phyloP scores from a whole-genome alignment of 92 coral and sea anemone genomes.

The Siderastrea radians region DNA sequence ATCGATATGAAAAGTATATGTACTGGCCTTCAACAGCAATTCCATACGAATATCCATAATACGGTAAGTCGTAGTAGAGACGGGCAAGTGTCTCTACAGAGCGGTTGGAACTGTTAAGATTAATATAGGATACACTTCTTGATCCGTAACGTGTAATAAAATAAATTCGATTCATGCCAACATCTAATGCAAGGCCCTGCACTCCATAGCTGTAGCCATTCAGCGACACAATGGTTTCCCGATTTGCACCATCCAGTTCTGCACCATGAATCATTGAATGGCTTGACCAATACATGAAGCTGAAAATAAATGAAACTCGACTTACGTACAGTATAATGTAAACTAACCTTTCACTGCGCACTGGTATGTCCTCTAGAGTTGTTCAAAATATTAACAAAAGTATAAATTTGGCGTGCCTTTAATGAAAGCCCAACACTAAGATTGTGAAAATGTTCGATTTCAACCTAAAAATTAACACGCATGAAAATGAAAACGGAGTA shows the following conservation, averaged over 20 bases:
- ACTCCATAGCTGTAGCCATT: neutral
- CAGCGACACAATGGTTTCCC: neutral
- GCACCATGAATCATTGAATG: slow-evolving; percentile 10
- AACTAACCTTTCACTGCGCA: no score
- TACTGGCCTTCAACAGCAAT: slow-evolving; percentile 18
- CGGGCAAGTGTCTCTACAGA: neutral
- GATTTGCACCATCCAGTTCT: slow-evolving; percentile 29
- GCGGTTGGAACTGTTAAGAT: neutral
- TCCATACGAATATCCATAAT: neutral
- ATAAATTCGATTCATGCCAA: slow-evolving; percentile 11
- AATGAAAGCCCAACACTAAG: no score
- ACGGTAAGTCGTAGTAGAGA: neutral
- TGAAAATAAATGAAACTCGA: neutral
- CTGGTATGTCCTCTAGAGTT: no score
- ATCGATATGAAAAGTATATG: neutral
- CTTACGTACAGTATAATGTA: no score
- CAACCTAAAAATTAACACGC: no score
- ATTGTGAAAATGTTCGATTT: no score
- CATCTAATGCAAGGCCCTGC: slow-evolving; percentile 3
- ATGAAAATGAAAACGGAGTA: no score
- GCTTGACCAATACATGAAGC: slow-evolving; percentile 26
- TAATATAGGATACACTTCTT: neutral
- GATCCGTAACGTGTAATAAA: neutral
- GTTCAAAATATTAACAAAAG: no score
- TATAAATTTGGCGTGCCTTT: no score